Base-by-base conservation (phyloP, 2,888 invertebrate genomes). In the Cataglyphis rosenhaueri region DNA sequence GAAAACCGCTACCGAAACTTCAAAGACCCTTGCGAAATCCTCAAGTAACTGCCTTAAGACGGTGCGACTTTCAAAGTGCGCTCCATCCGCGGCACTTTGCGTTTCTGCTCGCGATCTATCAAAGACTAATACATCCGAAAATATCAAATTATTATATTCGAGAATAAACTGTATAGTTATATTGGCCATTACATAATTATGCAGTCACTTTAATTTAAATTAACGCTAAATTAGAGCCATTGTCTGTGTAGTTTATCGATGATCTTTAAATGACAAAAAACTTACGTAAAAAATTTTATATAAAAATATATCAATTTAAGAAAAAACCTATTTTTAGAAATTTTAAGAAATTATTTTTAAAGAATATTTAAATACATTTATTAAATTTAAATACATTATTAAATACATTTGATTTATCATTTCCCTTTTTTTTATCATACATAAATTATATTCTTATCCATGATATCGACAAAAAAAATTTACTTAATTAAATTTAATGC, bases 11-110 rank as follows among this genome's bases (percentile, higher is more conserved):
- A 61, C 52, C 75, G 75, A 73, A 86, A 91, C 90, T 88, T 91
- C 90, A 91, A 91, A 91, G 88, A 88, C 79, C 29, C 83, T 62
- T 73, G 81, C 64, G 65, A 88, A 90, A 90, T 91, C 91, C 89
- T 84, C 85, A 82, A 76, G 70, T 91, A 90, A 90, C 86, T 87
- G 91, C 85, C 85, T 86, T 87, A 84, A 87, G 87, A 87, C 82
- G 83, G 61, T 81, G 78, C 74, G 81, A 86, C 82, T 81, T 81
- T 71, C 82, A 32, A 65, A 48, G 21, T 82, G 52, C 35, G 38
- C 38, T 64, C n/a, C 29, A 18, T 57, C 55, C 70, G 44, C 64
- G 38, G 35, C 57, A 44, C 25, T 21, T 21, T 55, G 12, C 32
- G 2, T 15, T 55, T 52, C 21, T 32, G 5, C 35, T 59, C 41